A percentile compares a stretch with the other conserved stretches of the same genome.
phyloP scores from a whole-genome alignment of 1,140 invertebrate genomes.

The Tetramorium parvispinum region DNA sequence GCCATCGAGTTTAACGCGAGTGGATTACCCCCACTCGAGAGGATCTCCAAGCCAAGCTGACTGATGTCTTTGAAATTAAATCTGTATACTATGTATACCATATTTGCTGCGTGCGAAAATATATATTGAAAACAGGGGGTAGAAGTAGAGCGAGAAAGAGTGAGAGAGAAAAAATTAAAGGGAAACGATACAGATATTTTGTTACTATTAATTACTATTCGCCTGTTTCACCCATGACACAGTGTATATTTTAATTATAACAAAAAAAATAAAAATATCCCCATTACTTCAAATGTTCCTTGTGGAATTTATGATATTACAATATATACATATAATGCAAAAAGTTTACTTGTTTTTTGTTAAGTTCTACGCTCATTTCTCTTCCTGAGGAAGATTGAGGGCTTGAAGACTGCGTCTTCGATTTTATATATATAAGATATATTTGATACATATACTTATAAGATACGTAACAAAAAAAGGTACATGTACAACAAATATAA shows the following conservation, averaged over 20 bases:
- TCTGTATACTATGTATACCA: conserved; percentile 85
- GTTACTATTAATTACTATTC: conserved; percentile 86
- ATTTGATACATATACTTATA: neutral
- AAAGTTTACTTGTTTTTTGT: neutral
- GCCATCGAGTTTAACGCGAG: neutral
- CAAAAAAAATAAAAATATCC: conserved; percentile 82
- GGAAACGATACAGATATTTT: conserved; percentile 85
- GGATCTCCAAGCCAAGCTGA: conserved; percentile 78
- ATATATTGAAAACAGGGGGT: conserved; percentile 60
- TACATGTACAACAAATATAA: neutral
- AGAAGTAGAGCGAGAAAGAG: conserved; percentile 35
- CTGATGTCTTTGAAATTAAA: conserved; percentile 82
- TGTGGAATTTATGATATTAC: conserved; percentile 47
- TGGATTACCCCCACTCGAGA: neutral
- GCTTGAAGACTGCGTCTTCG: neutral
- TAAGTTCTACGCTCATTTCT: neutral
- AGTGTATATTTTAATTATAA: conserved; percentile 87
- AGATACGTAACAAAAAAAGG: neutral
- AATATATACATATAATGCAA: conserved; percentile 16
- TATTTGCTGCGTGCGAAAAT: conserved; percentile 80
- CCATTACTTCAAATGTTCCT: conserved; percentile 68
- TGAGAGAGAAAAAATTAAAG: conserved; percentile 73
- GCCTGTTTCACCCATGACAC: conserved; percentile 86
- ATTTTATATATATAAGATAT: neutral
- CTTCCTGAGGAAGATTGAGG: neutral